Base-by-base conservation (phyloP, 2,797 vertebrate species). In the Enteromius anoplus region DNA sequence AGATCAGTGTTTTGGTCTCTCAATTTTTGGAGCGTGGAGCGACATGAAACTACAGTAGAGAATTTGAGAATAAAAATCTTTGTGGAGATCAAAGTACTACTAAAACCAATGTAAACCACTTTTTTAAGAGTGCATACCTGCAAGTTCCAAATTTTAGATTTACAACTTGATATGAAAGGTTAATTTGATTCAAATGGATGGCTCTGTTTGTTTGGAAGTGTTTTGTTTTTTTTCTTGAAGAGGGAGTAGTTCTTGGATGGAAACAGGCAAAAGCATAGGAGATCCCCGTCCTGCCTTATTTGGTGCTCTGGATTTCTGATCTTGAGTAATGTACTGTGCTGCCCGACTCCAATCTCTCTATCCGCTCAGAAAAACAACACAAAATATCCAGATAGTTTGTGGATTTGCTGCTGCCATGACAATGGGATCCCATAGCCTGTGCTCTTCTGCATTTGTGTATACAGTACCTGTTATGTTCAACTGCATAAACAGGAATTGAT, bases 241-340 rank as follows among this genome's bases (percentile, higher is more conserved):
- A 12, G 51, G 37, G 58, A 82, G 75, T 75, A 78, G 64, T 75
- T 70, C 40, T 32, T 55, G 21, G 91, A 89, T 91, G 88, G 84
- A 91, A 85, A 87, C 70, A 72, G 47, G 70, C 65, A 53, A 65
- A 88, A 83, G 2, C 71, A 73, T 86, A 82, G 55, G 78, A 79
- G 58, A 80, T 72, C 83, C 88, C 85, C 82, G 69, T 47, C 53
- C 2, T 45, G 77, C 92, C 92, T 92, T 93, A 93, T 94, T 93
- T 92, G 92, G 92, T 81, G 84, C 87, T 91, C 89, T 90, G 70
- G 68, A 76, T 91, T 91, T 82, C 53, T 88, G 90, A 85, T 83
- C 75, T 75, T 88, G 88, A 89, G 91, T 86, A 88, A 85, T 77
- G 62, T 75, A 64, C 77, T 75, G 45, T 73, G 19, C 75, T 60